Evolutionary conservation across 2,113 vertebrate genomes (phyloP).

Genomic region (Crypturellus undulatus): DNA sequence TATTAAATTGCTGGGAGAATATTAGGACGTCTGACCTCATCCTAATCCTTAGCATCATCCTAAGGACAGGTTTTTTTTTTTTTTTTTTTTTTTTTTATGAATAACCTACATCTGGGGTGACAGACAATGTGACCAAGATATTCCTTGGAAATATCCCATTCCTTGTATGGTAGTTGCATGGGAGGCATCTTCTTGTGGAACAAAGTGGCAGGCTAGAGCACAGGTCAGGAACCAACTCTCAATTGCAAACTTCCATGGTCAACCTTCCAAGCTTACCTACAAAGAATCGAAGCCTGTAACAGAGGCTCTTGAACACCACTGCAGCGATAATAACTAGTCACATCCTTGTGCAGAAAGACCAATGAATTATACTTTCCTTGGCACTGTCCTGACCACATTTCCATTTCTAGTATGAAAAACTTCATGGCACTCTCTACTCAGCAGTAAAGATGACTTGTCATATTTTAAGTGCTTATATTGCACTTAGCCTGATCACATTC

Average conservation of each 20-base stretch:
- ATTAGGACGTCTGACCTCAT: background rate
- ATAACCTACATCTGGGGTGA: background rate
- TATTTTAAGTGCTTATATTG: background rate
- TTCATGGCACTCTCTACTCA: background rate
- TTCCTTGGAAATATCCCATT: background rate
- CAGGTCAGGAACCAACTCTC: background rate
- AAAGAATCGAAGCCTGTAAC: background rate
- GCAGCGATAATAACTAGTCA: background rate
- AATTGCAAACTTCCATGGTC: background rate
- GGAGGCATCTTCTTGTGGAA: background rate
- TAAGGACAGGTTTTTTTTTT: background rate
- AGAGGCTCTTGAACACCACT: background rate
- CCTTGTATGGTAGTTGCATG: background rate
- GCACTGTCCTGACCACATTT: background rate
- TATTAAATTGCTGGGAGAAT: background rate
- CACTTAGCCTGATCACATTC: background rate
- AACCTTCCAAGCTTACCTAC: background rate
- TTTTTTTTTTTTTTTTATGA: background rate
- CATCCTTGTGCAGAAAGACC: background rate
- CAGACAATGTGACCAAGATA: background rate
- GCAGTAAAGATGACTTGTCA: slow-evolving; percentile 4
- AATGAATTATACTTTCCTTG: background rate
- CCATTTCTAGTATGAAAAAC: background rate
- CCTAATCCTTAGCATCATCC: background rate
- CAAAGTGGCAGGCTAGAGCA: background rate